Percentiles rank a stretch among this genome's conserved stretches.
These are phyloP conservation scores for Solea solea DNA, from an alignment of 2,113 vertebrate species.

Conservation along the genomic window DNA sequence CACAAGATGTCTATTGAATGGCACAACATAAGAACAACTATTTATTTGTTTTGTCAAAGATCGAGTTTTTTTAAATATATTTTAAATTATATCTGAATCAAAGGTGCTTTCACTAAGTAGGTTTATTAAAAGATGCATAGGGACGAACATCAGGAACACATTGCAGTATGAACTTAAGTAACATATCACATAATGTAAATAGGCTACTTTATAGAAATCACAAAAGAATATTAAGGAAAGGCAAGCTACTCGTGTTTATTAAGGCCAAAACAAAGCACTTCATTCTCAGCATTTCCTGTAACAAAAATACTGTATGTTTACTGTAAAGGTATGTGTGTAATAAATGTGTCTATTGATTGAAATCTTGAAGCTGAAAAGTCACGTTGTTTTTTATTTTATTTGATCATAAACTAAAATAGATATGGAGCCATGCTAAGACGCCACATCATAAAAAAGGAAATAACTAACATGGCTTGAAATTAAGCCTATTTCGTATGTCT, in stretches of 20 bases:
- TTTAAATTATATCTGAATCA: conserved; percentile 36
- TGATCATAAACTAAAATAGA: neutral
- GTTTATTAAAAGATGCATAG: conserved; percentile 17
- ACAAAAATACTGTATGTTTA: conserved; percentile 59
- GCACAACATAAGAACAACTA: conserved; percentile 43
- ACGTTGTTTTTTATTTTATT: neutral
- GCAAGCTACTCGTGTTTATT: conserved; percentile 53
- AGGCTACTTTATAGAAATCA: conserved; percentile 57
- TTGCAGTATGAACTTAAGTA: conserved; percentile 36
- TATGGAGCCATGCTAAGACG: neutral
- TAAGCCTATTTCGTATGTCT: no score
- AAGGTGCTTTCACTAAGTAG: conserved; percentile 55
- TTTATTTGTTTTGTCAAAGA: conserved; percentile 36
- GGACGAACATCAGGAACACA: conserved; percentile 53
- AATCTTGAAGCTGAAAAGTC: conserved; percentile 33
- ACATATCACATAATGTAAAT: conserved; percentile 77
- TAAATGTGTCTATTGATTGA: conserved; percentile 64
- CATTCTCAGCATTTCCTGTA: conserved; percentile 62
- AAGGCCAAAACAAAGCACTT: conserved; percentile 68
- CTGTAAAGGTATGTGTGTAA: conserved; percentile 64
- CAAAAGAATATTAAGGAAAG: conserved; percentile 40
- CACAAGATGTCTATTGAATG: conserved; percentile 59
- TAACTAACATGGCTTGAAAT: no score
- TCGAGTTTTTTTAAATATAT: conserved; percentile 36
- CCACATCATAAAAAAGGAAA: no score